These are phyloP conservation scores for Ephialtes manifestator DNA, from an alignment of 2,888 invertebrate genomes.

Conservation along the genomic window DNA sequence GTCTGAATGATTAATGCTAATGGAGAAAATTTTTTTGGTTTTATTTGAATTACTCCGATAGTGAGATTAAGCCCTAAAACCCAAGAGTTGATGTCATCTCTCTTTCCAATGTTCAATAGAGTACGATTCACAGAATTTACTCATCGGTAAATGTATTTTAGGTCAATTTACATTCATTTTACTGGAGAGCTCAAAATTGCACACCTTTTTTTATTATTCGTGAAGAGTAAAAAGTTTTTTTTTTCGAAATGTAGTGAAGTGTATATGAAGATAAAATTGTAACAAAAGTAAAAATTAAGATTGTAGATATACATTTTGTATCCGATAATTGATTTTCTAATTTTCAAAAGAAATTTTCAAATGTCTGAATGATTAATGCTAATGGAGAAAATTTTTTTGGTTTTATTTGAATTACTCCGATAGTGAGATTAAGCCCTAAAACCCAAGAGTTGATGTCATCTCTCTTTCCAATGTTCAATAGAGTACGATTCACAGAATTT, in stretches of 20 bases:
- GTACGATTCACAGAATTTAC: background rate
- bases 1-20: too few relatives aligned
- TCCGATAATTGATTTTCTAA: too few relatives aligned
- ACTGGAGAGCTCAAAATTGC: background rate
- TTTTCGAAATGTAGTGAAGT: background rate
- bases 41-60: constrained; percentile 70
- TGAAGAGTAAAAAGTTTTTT: background rate
- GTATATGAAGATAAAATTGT: background rate
- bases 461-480: background rate
- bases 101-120: background rate
- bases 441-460: constrained; percentile 6
- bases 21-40: too few relatives aligned
- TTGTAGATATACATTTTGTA: too few relatives aligned
- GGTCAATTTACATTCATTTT: background rate
- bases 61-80: constrained; percentile 74
- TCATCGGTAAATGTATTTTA: background rate
- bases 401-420: constrained; percentile 65
- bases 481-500: background rate
- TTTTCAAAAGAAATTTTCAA: too few relatives aligned
- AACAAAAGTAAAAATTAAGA: background rate
- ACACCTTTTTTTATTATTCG: background rate
- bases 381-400: too few relatives aligned
- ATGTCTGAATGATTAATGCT: too few relatives aligned
- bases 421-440: constrained; percentile 76
- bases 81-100: background rate